phyloP scores from a whole-genome alignment of 2,888 invertebrate species.

The Aphelenchoides bicaudatus region DNA sequence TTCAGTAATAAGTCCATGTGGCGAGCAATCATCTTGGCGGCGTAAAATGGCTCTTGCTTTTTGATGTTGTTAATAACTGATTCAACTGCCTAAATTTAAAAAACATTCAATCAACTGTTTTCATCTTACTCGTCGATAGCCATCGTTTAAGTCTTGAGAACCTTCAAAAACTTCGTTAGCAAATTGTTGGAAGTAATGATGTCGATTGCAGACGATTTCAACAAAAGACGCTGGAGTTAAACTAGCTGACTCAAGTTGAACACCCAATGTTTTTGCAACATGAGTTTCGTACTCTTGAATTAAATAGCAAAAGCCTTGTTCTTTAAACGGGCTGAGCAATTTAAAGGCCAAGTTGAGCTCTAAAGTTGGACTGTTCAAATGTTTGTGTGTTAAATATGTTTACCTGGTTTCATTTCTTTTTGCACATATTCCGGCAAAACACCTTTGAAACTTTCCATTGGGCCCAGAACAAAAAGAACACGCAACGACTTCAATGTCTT shows the following conservation, averaged over 20 bases:
- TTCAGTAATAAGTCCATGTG: slow-evolving; percentile 18
- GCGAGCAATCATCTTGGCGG: slow-evolving; percentile 20
- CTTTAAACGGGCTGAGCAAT: slow-evolving; percentile 7
- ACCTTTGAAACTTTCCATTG: slow-evolving; percentile 7
- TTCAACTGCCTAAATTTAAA: slow-evolving; percentile 14
- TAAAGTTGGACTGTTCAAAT: slow-evolving; percentile 1
- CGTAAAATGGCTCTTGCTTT: slow-evolving; percentile 11
- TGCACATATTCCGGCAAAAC: slow-evolving; percentile 15
- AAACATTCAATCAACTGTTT: neutral
- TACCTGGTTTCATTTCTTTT: slow-evolving; percentile 10
- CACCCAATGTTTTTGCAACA: neutral
- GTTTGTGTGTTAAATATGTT: neutral
- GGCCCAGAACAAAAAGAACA: slow-evolving; percentile 9
- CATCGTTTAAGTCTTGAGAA: neutral
- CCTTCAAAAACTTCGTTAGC: slow-evolving; percentile 8
- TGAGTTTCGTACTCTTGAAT: slow-evolving; percentile 15
- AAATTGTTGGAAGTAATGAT: slow-evolving; percentile 4
- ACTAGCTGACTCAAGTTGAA: neutral
- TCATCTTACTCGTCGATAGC: neutral
- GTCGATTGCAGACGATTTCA: slow-evolving; percentile 8
- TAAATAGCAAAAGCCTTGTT: neutral
- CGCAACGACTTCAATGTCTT: slow-evolving; percentile 8
- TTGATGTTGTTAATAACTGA: slow-evolving; percentile 17
- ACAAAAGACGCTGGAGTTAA: slow-evolving; percentile 3
- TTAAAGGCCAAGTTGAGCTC: slow-evolving; percentile 11